Evolutionary conservation across 2,888 invertebrate genomes (phyloP).

Genomic region (Drosophila cognata): DNA sequence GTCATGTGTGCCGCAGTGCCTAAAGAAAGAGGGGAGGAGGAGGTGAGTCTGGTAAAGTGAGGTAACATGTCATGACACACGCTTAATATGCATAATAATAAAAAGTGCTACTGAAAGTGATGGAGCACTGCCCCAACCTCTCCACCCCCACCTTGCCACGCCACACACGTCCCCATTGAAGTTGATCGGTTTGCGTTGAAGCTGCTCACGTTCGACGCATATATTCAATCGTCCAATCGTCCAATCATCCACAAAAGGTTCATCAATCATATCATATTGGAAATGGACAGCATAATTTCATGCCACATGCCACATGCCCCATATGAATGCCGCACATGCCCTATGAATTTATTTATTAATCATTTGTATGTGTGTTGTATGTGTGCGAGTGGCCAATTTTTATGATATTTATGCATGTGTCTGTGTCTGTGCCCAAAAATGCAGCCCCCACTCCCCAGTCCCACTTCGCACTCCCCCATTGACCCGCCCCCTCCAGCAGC

Average conservation of each 20-base stretch:
- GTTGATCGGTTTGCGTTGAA: conserved; percentile 49
- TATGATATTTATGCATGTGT: conserved; percentile 27
- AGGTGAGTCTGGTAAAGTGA: neutral
- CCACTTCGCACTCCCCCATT: neutral
- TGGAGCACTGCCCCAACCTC: conserved; percentile 17
- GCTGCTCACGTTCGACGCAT: conserved; percentile 45
- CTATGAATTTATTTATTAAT: conserved; percentile 64
- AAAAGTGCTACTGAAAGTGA: conserved; percentile 68
- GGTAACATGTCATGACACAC: conserved; percentile 65
- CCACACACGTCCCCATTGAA: neutral
- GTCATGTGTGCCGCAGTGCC: conserved; percentile 55
- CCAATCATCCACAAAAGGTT: conserved; percentile 39
- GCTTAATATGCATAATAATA: conserved; percentile 78
- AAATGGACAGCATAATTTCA: conserved; percentile 66
- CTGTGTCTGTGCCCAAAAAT: conserved; percentile 3
- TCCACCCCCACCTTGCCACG: no score
- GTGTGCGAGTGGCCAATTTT: conserved; percentile 28
- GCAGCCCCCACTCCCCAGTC: neutral
- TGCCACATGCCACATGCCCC: conserved; percentile 29
- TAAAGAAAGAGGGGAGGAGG: neutral
- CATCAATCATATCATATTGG: conserved; percentile 74
- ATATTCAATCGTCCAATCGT: neutral
- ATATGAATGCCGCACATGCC: conserved; percentile 15
- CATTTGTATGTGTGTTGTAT: conserved; percentile 20
- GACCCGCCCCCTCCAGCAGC: neutral